phyloP scores from a whole-genome alignment of 1,140 invertebrate genomes.

The Conus ventricosus region DNA sequence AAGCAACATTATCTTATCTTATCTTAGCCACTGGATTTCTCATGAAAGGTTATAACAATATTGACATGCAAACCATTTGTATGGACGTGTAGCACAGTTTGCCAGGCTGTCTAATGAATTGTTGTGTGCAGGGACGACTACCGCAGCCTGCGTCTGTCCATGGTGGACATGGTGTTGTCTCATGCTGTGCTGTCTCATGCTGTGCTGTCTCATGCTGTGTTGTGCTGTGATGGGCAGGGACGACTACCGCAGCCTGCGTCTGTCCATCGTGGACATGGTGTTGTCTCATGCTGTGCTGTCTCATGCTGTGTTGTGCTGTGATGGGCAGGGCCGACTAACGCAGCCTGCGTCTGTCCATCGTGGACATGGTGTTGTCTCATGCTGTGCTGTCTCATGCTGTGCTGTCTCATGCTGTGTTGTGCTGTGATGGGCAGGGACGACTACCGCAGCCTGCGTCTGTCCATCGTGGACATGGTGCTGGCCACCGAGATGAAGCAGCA shows the following conservation, averaged over 20 bases:
- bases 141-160: conserved; percentile 61
- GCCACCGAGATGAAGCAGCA: conserved; percentile 75
- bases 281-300: too few relatives aligned
- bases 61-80: too few relatives aligned
- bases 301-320: too few relatives aligned
- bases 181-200: too few relatives aligned
- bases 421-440: conserved; percentile 57
- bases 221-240: conserved; percentile 61
- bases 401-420: too few relatives aligned
- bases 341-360: conserved; percentile 66
- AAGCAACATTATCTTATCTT: too few relatives aligned
- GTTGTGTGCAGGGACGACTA: conserved; percentile 64
- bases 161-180: conserved; percentile 74
- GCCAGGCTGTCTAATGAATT: too few relatives aligned
- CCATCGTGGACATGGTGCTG: conserved; percentile 74
- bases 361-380: conserved; percentile 75
- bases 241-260: conserved; percentile 64
- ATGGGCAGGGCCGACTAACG: conserved; percentile 67
- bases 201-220: too few relatives aligned
- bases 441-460: conserved; percentile 63
- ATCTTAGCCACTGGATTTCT: too few relatives aligned
- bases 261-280: conserved; percentile 73
- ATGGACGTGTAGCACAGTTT: too few relatives aligned
- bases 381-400: too few relatives aligned
- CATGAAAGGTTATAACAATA: too few relatives aligned